Evolutionary conservation across 1,140 invertebrate species (phyloP).

Genomic region (Wasmannia auropunctata): DNA sequence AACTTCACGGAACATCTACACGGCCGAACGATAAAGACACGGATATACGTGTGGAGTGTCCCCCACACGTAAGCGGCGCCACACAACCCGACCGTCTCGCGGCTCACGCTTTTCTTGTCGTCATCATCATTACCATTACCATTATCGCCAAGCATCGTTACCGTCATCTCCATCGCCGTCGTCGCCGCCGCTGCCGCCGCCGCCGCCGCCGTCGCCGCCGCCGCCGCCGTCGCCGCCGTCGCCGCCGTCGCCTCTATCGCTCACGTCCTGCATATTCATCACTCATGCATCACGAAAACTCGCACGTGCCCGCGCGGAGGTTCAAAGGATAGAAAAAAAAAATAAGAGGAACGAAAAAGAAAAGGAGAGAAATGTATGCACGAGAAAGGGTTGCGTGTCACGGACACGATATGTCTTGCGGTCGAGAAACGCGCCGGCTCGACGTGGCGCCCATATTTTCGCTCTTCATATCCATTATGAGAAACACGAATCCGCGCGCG

Average conservation of each 20-base stretch:
- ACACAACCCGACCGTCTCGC: not conserved
- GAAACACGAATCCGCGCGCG: conserved; percentile 14
- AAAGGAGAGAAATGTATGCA: not conserved
- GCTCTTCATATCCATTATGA: conserved; percentile 13
- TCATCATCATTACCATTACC: conserved; percentile 60
- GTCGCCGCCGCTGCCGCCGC: no score
- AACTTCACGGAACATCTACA: conserved; percentile 70
- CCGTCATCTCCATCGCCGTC: conserved; percentile 5
- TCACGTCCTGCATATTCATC: conserved; percentile 50
- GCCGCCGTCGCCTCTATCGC: conserved; percentile 13
- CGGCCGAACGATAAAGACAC: conserved; percentile 15
- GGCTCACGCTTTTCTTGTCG: conserved; percentile 42
- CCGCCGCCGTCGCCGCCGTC: not conserved
- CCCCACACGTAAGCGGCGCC: no score
- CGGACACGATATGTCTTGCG: conserved; percentile 6
- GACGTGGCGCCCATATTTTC: conserved; percentile 15
- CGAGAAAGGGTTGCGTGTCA: conserved; percentile 9
- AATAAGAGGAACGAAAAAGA: not conserved
- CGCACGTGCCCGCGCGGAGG: conserved; percentile 20
- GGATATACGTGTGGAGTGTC: conserved; percentile 5
- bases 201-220: not conserved
- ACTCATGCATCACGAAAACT: conserved; percentile 42
- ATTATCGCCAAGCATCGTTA: conserved; percentile 40
- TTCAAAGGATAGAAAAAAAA: not conserved
- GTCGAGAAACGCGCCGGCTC: conserved; percentile 4